These are phyloP conservation scores for Gambusia yucatana DNA, from an alignment of 2,797 vertebrate species.

Conservation along the genomic window DNA sequence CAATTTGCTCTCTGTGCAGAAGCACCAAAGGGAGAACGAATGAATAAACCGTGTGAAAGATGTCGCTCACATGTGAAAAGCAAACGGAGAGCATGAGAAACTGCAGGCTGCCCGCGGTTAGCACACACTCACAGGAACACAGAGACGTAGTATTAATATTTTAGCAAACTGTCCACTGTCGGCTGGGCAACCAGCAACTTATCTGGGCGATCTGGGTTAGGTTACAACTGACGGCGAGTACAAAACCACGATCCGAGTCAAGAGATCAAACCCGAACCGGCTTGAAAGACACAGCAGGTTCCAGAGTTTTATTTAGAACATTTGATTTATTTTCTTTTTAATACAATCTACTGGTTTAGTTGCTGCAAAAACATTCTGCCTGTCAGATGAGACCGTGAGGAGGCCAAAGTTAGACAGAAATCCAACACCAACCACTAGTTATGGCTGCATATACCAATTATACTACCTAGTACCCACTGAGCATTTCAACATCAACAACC, in stretches of 20 bases:
- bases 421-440: not conserved
- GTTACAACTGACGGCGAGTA: slow-evolving; percentile 64
- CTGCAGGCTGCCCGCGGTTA: slow-evolving; percentile 37
- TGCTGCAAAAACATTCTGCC: not conserved
- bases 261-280: slow-evolving; percentile 50
- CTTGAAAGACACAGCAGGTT: not conserved
- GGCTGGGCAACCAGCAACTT: slow-evolving; percentile 80
- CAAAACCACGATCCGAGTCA: slow-evolving; percentile 44
- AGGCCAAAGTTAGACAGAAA: not conserved
- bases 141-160: slow-evolving; percentile 77
- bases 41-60: slow-evolving; percentile 40
- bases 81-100: slow-evolving; percentile 62
- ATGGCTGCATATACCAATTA: not conserved
- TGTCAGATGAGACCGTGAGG: not conserved
- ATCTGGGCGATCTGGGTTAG: slow-evolving; percentile 71
- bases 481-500: slow-evolving; percentile 10
- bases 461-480: not conserved
- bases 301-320: not conserved
- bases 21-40: slow-evolving; percentile 26
- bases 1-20: slow-evolving; percentile 19
- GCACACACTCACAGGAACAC: slow-evolving; percentile 37
- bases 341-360: not conserved
- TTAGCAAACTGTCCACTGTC: slow-evolving; percentile 73
- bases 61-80: slow-evolving; percentile 51
- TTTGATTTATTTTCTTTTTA: not conserved